These are phyloP conservation scores for Pantherophis guttatus DNA, from an alignment of 2,113 vertebrate genomes.

Conservation along the genomic window DNA sequence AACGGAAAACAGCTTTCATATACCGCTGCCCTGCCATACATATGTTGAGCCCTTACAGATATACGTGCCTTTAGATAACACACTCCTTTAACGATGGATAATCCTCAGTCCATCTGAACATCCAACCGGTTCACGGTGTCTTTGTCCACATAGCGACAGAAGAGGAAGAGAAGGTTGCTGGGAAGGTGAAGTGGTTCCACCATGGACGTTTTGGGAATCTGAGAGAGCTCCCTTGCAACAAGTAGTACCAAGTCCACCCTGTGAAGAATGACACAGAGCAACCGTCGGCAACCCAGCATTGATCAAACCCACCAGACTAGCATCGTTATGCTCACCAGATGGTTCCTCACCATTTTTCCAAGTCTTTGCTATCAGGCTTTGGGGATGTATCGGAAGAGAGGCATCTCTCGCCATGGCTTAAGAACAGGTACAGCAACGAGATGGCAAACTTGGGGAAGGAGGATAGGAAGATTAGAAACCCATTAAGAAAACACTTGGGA, in stretches of 20 bases:
- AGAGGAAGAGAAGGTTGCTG: slow-evolving; percentile 88
- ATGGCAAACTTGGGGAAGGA: slow-evolving; percentile 82
- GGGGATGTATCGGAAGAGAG: slow-evolving; percentile 77
- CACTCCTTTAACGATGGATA: neutral
- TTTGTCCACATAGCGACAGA: slow-evolving; percentile 93
- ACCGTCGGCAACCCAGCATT: rapidly evolving
- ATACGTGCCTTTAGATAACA: neutral
- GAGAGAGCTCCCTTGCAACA: slow-evolving; percentile 85
- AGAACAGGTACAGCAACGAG: slow-evolving; percentile 87
- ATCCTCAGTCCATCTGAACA: slow-evolving; percentile 85
- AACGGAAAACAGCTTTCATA: neutral
- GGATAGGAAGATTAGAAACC: neutral
- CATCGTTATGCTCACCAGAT: neutral
- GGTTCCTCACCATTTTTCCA: slow-evolving; percentile 79
- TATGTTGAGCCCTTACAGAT: too few species aligned
- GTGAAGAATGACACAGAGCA: neutral
- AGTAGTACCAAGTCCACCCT: slow-evolving; percentile 89
- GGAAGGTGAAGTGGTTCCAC: slow-evolving; percentile 88
- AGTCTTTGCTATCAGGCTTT: slow-evolving; percentile 77
- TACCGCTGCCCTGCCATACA: too few species aligned
- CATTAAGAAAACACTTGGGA: neutral
- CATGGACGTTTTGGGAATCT: slow-evolving; percentile 72
- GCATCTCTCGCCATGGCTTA: slow-evolving; percentile 88
- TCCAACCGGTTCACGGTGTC: slow-evolving; percentile 83
- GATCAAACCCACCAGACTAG: neutral